Evolutionary conservation across 2,113 vertebrate species (phyloP).

Genomic region (Capreolus pygargus): DNA sequence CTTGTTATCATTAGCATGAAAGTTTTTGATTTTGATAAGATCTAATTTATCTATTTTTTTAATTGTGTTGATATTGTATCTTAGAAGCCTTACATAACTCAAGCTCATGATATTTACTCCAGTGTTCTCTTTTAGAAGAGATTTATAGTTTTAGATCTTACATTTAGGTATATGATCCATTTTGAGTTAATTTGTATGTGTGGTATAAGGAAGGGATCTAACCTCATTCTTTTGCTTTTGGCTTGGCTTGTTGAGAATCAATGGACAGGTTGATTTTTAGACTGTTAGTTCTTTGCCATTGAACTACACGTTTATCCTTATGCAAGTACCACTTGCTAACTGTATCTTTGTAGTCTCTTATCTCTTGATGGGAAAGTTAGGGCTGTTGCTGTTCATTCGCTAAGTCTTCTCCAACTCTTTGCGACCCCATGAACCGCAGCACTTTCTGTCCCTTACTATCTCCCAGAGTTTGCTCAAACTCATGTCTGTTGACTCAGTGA

Average conservation of each 20-base stretch:
- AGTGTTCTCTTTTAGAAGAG: neutral
- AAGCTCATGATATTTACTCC: neutral
- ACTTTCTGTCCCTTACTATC: neutral
- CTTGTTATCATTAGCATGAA: neutral
- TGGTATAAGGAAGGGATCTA: neutral
- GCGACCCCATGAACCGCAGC: neutral
- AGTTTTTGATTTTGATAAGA: neutral
- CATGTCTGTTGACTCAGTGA: neutral
- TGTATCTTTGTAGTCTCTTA: neutral
- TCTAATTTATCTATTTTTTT: neutral
- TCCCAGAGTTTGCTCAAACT: neutral
- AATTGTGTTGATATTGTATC: neutral
- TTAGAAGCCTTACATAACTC: neutral
- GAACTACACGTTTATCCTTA: neutral
- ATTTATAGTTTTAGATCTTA: neutral
- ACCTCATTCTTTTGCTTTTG: neutral
- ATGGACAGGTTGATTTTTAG: neutral
- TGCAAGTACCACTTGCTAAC: neutral
- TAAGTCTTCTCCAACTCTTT: neutral
- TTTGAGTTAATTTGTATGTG: neutral
- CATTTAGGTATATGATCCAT: neutral
- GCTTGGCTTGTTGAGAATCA: neutral
- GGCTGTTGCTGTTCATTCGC: neutral
- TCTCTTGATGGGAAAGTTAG: neutral
- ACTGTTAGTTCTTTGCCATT: neutral